Conservation (phyloP, 1,140 invertebrate species). For the Dufourea novaeangliae region DNA sequence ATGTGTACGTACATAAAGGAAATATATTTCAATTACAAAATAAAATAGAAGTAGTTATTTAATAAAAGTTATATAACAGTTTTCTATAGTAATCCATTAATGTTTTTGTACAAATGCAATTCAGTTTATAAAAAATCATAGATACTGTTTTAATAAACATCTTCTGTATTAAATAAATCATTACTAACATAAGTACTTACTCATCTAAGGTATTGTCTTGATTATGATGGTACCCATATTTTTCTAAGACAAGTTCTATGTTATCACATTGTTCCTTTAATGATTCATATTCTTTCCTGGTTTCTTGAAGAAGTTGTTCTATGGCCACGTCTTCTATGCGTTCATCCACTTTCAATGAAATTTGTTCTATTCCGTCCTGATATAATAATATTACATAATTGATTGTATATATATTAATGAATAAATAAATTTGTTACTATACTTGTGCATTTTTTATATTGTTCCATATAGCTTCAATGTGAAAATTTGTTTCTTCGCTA, state of each 20-base stretch:
- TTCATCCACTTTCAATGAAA: slow-evolving; percentile 1
- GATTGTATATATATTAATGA: not conserved
- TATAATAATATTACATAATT: not conserved
- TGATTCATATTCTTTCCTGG: slow-evolving; percentile 16
- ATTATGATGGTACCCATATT: slow-evolving; percentile 50
- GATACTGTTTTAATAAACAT: not conserved
- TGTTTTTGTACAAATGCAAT: too few species aligned
- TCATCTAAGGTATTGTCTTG: not conserved
- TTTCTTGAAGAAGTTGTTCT: slow-evolving; percentile 32
- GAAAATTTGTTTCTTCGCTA: slow-evolving; percentile 18
- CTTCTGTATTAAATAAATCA: not conserved
- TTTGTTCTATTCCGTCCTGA: slow-evolving; percentile 23
- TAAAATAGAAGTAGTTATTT: too few species aligned
- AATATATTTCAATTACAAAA: too few species aligned
- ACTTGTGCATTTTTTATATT: slow-evolving; percentile 23
- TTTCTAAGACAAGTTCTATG: slow-evolving; percentile 48
- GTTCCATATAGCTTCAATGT: slow-evolving; percentile 23
- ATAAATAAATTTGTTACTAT: not conserved
- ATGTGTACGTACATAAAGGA: too few species aligned
- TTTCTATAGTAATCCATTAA: too few species aligned
- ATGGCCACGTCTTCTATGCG: not conserved
- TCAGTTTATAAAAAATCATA: too few species aligned
- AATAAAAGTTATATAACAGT: too few species aligned
- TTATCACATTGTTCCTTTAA: slow-evolving; percentile 42
- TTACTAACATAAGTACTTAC: slow-evolving; percentile 11